Base-by-base conservation (phyloP, 2,888 invertebrate species). In the Drosophila mayaguana region DNA sequence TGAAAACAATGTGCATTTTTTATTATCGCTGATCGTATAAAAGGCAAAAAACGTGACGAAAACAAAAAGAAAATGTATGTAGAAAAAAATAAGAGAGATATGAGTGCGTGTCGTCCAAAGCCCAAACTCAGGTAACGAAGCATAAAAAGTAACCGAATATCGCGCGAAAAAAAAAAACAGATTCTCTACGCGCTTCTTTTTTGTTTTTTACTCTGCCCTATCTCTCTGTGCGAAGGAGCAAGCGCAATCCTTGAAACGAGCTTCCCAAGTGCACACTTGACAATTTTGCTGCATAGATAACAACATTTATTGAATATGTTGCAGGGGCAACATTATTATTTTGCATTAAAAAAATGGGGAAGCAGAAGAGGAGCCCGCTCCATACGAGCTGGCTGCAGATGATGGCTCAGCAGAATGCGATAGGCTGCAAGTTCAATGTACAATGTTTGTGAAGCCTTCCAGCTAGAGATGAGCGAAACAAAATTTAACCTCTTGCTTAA, bases 371-470 rank as follows among this genome's bases (percentile, higher is more conserved):
- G 16, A 16, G 12, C 34, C 11, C 40, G 14, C 11, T 46, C 16
- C 32, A 55, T 20, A 22, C 20, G 38, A 61, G 25, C 9, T 55
- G 38, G 28, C 22, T 62, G 61, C 53, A 40, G 54, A 54, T 55
- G 69, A 60, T 73, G 71, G 50, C 63, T 63, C 63, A 65, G 68
- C 61, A 68, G 11, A 72, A 72, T 72, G 78, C 60, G 63, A 80
- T 72, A 80, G 78, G 60, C 66, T 53, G 72, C 80, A 88, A 85
- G 90, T 88, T 90, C 86, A 87, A 88, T 80, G 90, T 69, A 83
- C 89, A 88, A 81, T 75, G 73, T 25, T 38, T 51, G 18, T 53
- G 36, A 12, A n/a, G 1, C 5, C 48, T n/a, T 22, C 20, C 11
- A 69, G 18, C n/a, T 56, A 36, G 69, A 42, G 66, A 69, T 69